These are phyloP conservation scores for Trichonephila clavipes DNA, from an alignment of 1,140 invertebrate species.

Conservation along the genomic window DNA sequence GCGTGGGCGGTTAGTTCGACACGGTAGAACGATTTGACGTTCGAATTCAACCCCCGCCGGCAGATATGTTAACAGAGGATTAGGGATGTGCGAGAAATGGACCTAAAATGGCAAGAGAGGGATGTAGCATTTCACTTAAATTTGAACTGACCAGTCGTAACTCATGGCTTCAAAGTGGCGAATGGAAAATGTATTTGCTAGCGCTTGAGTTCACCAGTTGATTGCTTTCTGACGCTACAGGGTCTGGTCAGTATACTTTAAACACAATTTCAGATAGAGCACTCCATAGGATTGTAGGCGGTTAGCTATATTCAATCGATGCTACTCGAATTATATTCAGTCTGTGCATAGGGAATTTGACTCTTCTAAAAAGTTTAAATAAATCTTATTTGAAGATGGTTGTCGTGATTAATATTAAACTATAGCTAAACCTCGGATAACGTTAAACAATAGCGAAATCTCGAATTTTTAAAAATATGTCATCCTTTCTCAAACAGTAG, in stretches of 20 bases:
- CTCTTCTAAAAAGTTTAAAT: no score
- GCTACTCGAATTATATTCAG: no score
- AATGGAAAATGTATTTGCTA: constrained; percentile 33
- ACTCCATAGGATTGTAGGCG: no score
- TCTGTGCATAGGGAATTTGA: no score
- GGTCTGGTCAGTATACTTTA: background rate
- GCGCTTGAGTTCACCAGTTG: constrained; percentile 16
- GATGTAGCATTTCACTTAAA: constrained; percentile 9
- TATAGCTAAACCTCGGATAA: no score
- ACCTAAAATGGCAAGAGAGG: background rate
- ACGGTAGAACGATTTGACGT: constrained; percentile 48
- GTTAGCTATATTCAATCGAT: no score
- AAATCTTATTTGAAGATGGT: no score
- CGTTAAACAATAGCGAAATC: no score
- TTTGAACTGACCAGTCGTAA: constrained; percentile 24
- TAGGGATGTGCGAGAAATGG: constrained; percentile 11
- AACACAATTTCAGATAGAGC: background rate
- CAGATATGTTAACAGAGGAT: constrained; percentile 26
- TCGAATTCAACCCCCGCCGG: constrained; percentile 36
- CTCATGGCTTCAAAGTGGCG: constrained; percentile 17
- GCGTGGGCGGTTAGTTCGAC: constrained; percentile 35
- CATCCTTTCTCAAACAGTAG: no score
- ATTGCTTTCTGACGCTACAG: background rate
- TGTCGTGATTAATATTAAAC: no score
- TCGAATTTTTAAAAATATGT: no score